These are phyloP conservation scores for Sinocyclocheilus rhinocerous DNA, from an alignment of 2,113 vertebrate species.

Conservation along the genomic window DNA sequence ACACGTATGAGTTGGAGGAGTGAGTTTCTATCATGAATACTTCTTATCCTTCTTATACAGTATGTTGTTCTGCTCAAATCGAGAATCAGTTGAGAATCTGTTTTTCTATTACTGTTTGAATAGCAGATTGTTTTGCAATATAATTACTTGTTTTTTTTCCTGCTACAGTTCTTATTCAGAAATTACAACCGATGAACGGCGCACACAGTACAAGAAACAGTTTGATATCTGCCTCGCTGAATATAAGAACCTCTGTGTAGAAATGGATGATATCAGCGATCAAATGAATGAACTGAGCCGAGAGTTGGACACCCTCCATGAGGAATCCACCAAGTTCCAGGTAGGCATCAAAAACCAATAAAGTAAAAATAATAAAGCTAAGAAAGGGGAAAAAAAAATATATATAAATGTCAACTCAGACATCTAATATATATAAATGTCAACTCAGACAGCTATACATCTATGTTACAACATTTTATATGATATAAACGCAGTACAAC, in stretches of 20 bases:
- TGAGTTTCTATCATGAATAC: conserved; percentile 50
- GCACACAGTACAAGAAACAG: conserved; percentile 78
- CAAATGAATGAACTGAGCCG: conserved; percentile 79
- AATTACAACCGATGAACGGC: conserved; percentile 73
- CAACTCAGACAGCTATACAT: too few relatives aligned
- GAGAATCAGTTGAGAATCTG: background rate
- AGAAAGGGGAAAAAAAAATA: too few relatives aligned
- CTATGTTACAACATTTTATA: too few relatives aligned
- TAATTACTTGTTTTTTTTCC: background rate
- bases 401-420: too few relatives aligned
- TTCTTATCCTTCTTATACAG: background rate
- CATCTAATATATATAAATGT: too few relatives aligned
- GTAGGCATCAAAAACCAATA: conserved; percentile 61
- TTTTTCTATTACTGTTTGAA: background rate
- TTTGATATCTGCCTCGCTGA: conserved; percentile 75
- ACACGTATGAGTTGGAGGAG: conserved; percentile 75
- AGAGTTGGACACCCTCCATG: conserved; percentile 75
- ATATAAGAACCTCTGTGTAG: conserved; percentile 79
- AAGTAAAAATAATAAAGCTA: background rate
- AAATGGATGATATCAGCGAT: conserved; percentile 81
- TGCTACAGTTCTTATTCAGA: conserved; percentile 76
- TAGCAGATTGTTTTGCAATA: background rate
- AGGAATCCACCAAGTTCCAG: conserved; percentile 78
- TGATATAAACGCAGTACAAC: background rate
- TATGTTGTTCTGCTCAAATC: too few relatives aligned